Evolutionary conservation across 2,113 vertebrate species (phyloP), one percentile per base, ranked within the genome.

Genomic region (rat (Rattus norvegicus)): DNA sequence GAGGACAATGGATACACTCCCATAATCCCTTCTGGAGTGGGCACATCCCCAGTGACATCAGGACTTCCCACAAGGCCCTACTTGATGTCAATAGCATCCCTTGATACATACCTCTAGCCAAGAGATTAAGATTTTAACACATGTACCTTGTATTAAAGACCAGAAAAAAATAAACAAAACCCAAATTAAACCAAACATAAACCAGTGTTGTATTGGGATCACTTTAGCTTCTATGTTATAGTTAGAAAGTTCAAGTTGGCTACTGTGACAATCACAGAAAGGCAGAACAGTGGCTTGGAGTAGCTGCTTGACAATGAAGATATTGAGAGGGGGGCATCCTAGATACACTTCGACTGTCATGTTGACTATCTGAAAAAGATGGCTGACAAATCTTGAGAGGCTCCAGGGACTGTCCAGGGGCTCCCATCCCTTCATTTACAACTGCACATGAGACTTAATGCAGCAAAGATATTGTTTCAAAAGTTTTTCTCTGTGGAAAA

Each of bases 251-350:
- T 39, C 17, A 33, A 77, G 20, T 17, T 14, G 6, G 52, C 47
- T 22, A 14, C 20, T 9, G 26, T 20, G 75, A 69, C 17, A 8
- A 75, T 30, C 22, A 43, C 12, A 79, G 72, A 1, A 7, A 61
- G 13, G 87, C 26, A 88, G 52, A 73, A 39, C 2, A 33, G 52
- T 1, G 6, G 14, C 59, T 67, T 5, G 56, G 36, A 16, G 11
- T 20, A 20, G 63, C 8, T 6, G 0, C 26, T 4, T 33, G 4
- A 17, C 1, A 2, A 17, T 3, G 33, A 43, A 49, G n/a, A n/a
- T 5, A 2, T 12, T 4, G 19, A 76, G 47, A 43, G 0, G 33
- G 17, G 47, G 28, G 0, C 33, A 54, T 13, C 39, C 39, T 14
- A 16, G 4, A 36, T 28, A 59, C 2, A 7, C 43, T 47, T 72